Conservation (phyloP, 1,140 invertebrate genomes). For the Ceratina calcarata region DNA sequence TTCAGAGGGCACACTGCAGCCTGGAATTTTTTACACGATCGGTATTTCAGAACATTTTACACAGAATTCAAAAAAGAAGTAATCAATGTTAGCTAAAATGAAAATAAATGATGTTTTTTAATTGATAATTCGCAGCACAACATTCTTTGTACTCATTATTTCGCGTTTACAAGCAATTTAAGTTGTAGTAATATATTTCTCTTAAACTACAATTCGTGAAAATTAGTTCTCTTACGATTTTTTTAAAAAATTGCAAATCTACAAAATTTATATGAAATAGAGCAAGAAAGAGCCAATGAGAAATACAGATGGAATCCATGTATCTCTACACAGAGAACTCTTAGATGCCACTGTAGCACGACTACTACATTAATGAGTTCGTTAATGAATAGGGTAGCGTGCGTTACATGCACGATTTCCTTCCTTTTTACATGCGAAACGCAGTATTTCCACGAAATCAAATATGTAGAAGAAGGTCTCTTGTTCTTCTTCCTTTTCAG, state of each 20-base stretch:
- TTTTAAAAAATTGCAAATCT: no score
- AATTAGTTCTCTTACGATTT: no score
- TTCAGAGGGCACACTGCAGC: no score
- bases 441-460: conserved; percentile 35
- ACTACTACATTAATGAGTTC: background rate
- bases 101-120: background rate
- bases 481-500: background rate
- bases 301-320: no score
- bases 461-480: background rate
- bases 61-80: no score
- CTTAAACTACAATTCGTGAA: background rate
- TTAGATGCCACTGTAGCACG: no score
- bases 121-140: background rate
- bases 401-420: conserved; percentile 8
- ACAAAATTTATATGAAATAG: no score
- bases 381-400: conserved; percentile 34
- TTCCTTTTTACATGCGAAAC: background rate
- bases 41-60: no score
- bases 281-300: no score
- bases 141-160: conserved; percentile 14
- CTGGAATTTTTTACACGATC: no score
- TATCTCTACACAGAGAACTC: no score
- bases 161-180: conserved; percentile 9
- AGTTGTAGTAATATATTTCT: conserved; percentile 23
- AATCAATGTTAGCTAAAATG: background rate